Evolutionary conservation across 37 sponge, comb jelly and placozoan genomes (phyloP), one percentile per base, ranked within the genome.

Genomic region (Lycopodina hypogea): DNA sequence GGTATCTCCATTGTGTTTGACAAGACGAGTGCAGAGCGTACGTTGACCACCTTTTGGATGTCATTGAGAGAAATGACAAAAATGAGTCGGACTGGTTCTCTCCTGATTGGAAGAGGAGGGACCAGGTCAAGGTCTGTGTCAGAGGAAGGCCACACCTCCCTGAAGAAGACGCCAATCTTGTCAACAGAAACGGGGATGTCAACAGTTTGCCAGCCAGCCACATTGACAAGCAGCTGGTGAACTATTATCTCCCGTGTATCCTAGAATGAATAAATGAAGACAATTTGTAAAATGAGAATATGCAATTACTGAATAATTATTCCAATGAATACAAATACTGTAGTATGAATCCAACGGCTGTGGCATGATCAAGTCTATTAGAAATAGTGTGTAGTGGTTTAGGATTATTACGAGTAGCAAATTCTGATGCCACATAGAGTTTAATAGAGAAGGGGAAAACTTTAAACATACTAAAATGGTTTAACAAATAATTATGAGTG

Each of bases 101-200:
- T 59, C 24, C 59, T 29, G 23, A 8, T 30, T 17, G 86, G 76
- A 14, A 87, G 69, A 23, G 73, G 53, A 18, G 53, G 53, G 50
- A 63, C 21, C 1, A 45, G 32, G 77, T 83, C 68, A 29, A 56
- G 58, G 30, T 82, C 75, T 7, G 52, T 41, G 48, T 73, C 74
- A 1, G 21, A 37, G 55, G 51, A 61, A 22, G 82, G 75, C 65
- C 66, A 50, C 23, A 82, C 68, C 64, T 90, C 88, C 30, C 97
- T 71, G 78, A 96, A 96, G 84, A 96, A 90, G 68, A 96, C 78
- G 3, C 97, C 97, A 23, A 96, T 90, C 68, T 88, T 85, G 77
- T 96, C 97, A 39, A 93, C 97, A 0, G 92, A 91, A 26, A 96
- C 64, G 17, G 96, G 96, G 38, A 92, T 82, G 4, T 64, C 65